Conservation (phyloP, 2,797 vertebrate species). For the Rhinoraja longicauda region DNA sequence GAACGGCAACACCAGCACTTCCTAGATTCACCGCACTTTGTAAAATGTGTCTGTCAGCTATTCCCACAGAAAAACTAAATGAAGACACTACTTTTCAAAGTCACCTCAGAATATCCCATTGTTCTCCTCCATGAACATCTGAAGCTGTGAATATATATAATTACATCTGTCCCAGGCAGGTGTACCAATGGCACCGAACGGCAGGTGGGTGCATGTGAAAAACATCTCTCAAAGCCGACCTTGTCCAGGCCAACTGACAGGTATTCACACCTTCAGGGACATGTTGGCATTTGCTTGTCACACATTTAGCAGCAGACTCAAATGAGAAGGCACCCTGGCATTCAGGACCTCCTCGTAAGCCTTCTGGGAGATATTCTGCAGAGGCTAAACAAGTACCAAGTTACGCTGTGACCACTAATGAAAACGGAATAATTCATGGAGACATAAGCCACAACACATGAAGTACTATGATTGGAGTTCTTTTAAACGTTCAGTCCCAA, state of each 20-base stretch:
- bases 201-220: conserved; percentile 4
- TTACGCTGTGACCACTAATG: neutral
- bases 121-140: no score
- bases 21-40: neutral
- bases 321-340: neutral
- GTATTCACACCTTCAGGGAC: neutral
- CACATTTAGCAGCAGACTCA: neutral
- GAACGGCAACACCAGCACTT: neutral
- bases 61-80: neutral
- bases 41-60: neutral
- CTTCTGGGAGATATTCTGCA: conserved; percentile 13
- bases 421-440: neutral
- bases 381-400: neutral
- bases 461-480: neutral
- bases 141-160: neutral
- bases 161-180: neutral
- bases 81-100: neutral
- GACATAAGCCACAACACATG: neutral
- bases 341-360: neutral
- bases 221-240: conserved; percentile 1
- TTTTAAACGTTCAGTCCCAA: neutral
- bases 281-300: conserved; percentile 12
- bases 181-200: neutral
- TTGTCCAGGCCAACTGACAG: neutral
- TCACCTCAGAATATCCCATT: neutral